Base-by-base conservation (phyloP, 2,113 vertebrate species). In the Lamprotornis superbus region DNA sequence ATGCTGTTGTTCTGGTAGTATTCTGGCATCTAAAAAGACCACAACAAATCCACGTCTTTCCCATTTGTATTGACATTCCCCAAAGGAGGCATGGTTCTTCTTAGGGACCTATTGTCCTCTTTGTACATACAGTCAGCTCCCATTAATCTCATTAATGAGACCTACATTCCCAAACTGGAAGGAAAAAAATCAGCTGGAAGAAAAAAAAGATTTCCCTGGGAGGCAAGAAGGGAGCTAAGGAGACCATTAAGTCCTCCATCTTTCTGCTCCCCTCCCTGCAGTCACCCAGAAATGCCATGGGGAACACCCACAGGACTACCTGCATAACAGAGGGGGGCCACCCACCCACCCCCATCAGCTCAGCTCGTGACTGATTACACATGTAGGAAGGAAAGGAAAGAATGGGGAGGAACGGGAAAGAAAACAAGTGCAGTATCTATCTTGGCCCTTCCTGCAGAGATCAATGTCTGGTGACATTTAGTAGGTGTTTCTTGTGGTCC, bases 111-210 rank as follows among this genome's bases (percentile, higher is more conserved):
- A 79, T 82, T 97, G 91, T 92, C 82, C 89, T 83, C 91, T 90
- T 91, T 95, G 81, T 40, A 50, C 82, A 85, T 83, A 67, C 67
- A 70, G 77, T 93, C 71, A 78, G 30, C 86, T 92, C 82, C 90
- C 78, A 91, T 92, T 94, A 85, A 95, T 96, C 94, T 96, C 67
- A 83, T 76, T 93, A 93, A 96, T 95, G 94, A 96, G 95, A 96
- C 71, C 80, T 61, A 91, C 88, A 89, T 95, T 94, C 96, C 90
- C 95, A 88, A 96, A 95, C 77, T 68, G 31, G 76, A 93, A 90
- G 57, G 85, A 75, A 95, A 95, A 95, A 87, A 82, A 12, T 91
- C 82, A 93, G 83, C 64, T 93, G 85, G 63, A 83, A 42, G 40
- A 49, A 89, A 81, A 86, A 67, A 93, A 90, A 88, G 68, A 94